These are phyloP conservation scores for Saccostrea echinata DNA, from an alignment of 1,140 invertebrate species.

Conservation along the genomic window DNA sequence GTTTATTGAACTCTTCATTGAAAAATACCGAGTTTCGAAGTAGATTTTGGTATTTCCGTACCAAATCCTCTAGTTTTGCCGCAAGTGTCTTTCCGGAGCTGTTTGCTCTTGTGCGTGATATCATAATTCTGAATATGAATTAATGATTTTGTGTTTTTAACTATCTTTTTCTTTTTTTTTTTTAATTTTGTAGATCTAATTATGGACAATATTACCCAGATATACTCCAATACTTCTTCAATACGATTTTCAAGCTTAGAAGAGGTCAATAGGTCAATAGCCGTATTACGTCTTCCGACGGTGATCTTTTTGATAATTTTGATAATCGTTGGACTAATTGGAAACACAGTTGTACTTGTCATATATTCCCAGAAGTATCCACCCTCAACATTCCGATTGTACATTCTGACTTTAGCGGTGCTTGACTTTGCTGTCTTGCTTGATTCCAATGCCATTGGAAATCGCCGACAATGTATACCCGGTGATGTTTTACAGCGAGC, in stretches of 20 bases:
- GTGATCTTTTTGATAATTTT: slow-evolving; percentile 56
- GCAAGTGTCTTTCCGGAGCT: neutral
- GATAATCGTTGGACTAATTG: slow-evolving; percentile 50
- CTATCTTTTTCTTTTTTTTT: neutral
- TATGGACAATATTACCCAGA: neutral
- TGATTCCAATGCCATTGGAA: slow-evolving; percentile 52
- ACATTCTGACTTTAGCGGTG: slow-evolving; percentile 52
- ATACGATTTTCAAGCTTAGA: neutral
- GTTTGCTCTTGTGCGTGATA: neutral
- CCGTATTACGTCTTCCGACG: slow-evolving; percentile 51
- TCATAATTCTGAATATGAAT: neutral
- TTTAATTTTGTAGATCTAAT: neutral
- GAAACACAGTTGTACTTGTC: slow-evolving; percentile 52
- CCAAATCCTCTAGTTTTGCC: neutral
- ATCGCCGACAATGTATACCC: slow-evolving; percentile 53
- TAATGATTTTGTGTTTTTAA: neutral
- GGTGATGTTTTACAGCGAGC: slow-evolving; percentile 56
- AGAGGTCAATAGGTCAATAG: slow-evolving; percentile 44
- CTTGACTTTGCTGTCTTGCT: slow-evolving; percentile 52
- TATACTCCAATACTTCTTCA: neutral
- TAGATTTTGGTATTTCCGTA: too few relatives aligned
- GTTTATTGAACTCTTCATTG: neutral
- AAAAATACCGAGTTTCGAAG: neutral
- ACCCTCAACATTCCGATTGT: slow-evolving; percentile 47
- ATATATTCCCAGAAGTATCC: slow-evolving; percentile 48